Base-by-base conservation (phyloP, 2,888 invertebrate genomes). In the Tridacna crocea region DNA sequence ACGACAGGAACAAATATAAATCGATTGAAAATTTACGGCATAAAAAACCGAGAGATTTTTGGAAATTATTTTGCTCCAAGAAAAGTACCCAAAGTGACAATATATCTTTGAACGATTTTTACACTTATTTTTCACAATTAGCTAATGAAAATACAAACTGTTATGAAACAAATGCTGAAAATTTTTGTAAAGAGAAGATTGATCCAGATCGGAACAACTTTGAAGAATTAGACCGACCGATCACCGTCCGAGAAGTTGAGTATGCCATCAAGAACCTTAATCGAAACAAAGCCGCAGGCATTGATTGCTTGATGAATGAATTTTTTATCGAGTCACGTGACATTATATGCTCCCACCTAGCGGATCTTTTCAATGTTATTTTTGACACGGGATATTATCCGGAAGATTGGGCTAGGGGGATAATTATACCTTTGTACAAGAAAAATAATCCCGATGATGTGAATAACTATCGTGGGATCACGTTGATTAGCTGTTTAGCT, bases 1-100 rank as follows among this genome's bases (percentile, higher is more conserved):
- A 48, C 24, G 10, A 22, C 17, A 51, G 26, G n/a, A 51, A 47
- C 12, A 47, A 72, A 51, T 36, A 26, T 51, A 51, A 72, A 72
- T 15, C 27, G 13, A 72, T 72, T n/a, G 72, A 72, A 72, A 51
- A 51, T 19, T 24, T 72, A n/a, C n/a, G 46, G 17, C 12, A 27
- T 68, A 19, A 15, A 22, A 15, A 24, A 15, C 73, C 79, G 27
- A 63, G 47, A 22, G 68, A 74, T 19, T 79, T 79, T 17, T 79
- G 79, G 79, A n/a, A 74, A 68, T 63, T 63, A 55, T 79, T 79
- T 47, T 68, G 55, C 17, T 75, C 51, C 13, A 75, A 60, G 27
- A 55, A 46, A 22, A 47, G 11, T 22, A n/a, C 11, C 12, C 15
- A 13, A 61, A 22, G 13, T 61, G 61, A 61, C 15, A 22, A 22